These are phyloP conservation scores for Brachionus asplanchnoidis DNA, from an alignment of 1,140 invertebrate genomes.

Conservation along the genomic window DNA sequence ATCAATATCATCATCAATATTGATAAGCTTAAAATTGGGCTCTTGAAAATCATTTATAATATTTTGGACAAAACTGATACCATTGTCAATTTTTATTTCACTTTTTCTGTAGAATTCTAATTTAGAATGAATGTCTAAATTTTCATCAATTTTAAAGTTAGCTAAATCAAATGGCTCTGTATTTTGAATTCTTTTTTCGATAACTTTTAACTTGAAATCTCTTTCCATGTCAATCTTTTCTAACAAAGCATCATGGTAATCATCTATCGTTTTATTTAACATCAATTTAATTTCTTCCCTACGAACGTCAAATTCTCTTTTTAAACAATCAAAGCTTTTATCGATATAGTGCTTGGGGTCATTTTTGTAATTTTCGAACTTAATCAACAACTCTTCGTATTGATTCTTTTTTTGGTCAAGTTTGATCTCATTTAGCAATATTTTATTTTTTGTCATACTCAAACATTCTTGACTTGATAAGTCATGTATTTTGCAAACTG, in stretches of 20 bases:
- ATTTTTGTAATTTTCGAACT: not conserved
- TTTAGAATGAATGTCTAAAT: not conserved
- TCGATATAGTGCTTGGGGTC: not conserved
- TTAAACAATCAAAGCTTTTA: not conserved
- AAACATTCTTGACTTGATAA: not conserved
- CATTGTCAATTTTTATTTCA: not conserved
- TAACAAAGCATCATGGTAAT: not conserved
- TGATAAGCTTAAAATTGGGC: not conserved
- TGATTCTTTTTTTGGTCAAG: not conserved
- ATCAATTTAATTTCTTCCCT: not conserved
- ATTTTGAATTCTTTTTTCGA: not conserved
- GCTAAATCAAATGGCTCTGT: not conserved
- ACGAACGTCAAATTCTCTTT: not conserved
- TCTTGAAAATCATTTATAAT: not conserved
- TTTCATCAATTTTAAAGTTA: not conserved
- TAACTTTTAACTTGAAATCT: not conserved
- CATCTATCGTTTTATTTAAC: not conserved
- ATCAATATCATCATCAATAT: not conserved
- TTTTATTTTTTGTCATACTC: not conserved
- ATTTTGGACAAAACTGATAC: not conserved
- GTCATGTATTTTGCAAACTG: not conserved
- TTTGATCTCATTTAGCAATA: not conserved
- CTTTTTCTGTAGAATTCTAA: not conserved
- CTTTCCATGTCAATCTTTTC: not conserved
- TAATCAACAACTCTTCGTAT: not conserved